Percentiles rank a stretch among this genome's conserved stretches.
Evolutionary conservation across 2,888 invertebrate species (phyloP).

Genomic region (Tryphoninae sp.): DNA sequence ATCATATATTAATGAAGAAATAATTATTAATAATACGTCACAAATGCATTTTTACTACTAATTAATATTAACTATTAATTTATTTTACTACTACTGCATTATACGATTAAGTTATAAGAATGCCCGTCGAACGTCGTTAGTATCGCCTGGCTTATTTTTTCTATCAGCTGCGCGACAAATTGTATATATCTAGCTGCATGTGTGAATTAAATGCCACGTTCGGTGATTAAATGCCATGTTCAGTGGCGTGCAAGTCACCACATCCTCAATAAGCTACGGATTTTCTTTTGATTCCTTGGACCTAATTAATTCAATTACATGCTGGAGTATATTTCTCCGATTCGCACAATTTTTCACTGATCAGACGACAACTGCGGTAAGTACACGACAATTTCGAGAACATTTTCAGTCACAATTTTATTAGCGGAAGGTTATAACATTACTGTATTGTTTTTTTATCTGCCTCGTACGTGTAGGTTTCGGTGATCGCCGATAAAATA

Average conservation of each 20-base stretch:
- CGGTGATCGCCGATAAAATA: neutral
- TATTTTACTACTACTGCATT: too few relatives aligned
- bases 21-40: too few relatives aligned
- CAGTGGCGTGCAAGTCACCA: slow-evolving; percentile 62
- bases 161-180: too few relatives aligned
- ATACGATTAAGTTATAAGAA: too few relatives aligned
- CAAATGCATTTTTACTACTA: too few relatives aligned
- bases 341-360: slow-evolving; percentile 21
- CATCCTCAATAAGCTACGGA: slow-evolving; percentile 41
- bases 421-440: slow-evolving; percentile 11
- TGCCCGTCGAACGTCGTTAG: too few relatives aligned
- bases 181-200: too few relatives aligned
- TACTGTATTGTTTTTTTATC: neutral
- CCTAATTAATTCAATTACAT: slow-evolving; percentile 60
- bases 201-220: slow-evolving; percentile 29
- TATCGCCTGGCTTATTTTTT: too few relatives aligned
- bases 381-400: slow-evolving; percentile 11
- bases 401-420: slow-evolving; percentile 49
- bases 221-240: slow-evolving; percentile 46
- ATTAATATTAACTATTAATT: too few relatives aligned
- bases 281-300: slow-evolving; percentile 48
- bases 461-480: neutral
- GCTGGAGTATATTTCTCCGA: slow-evolving; percentile 28
- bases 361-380: slow-evolving; percentile 33
- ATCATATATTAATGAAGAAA: too few relatives aligned